Evolutionary conservation across 2,797 vertebrate genomes (phyloP), one percentile per base, ranked within the genome.

Genomic region (Sebastes dallii): DNA sequence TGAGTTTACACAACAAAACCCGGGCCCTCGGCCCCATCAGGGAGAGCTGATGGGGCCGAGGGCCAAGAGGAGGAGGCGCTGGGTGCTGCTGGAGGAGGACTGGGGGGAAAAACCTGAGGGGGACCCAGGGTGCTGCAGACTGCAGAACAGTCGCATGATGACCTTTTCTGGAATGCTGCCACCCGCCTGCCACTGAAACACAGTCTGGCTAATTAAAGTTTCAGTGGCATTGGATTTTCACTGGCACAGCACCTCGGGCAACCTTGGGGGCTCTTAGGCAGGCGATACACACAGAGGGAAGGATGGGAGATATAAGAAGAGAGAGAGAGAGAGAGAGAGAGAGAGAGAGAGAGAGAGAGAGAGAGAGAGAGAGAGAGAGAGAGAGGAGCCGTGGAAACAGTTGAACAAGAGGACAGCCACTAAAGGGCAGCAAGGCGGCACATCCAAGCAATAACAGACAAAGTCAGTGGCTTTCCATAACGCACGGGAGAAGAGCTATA

Each of bases 171-270:
- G 84, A 93, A 92, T 82, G 89, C 88, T 91, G 88, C 86, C 88
- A 90, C 87, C 90, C 82, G 83, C 87, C 82, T 89, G 88, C 84
- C 91, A 81, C 89, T 88, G 90, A 92, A 92, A 94, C 92, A 91
- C 68, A 29, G 90, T 73, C 91, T 84, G 89, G 89, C 91, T 94
- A 94, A 95, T 95, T 94, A 94, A 94, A 93, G 89, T 93, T 92
- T 94, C 90, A 91, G 89, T 92, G 93, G 90, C 91, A 92, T 89
- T 93, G 91, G 92, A 89, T 94, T 93, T 92, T 91, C 88, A 87
- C 87, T 89, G 91, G 90, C 92, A 90, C 88, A 92, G 91, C 87
- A 94, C 94, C 93, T 89, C 81, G 24, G 91, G 92, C 90, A 91
- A 93, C 90, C 93, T 92, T 88, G 84, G 79, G 91, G 93, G 88